These are phyloP conservation scores for Salvelinus namaycush DNA, from an alignment of 2,113 vertebrate genomes.

Conservation along the genomic window DNA sequence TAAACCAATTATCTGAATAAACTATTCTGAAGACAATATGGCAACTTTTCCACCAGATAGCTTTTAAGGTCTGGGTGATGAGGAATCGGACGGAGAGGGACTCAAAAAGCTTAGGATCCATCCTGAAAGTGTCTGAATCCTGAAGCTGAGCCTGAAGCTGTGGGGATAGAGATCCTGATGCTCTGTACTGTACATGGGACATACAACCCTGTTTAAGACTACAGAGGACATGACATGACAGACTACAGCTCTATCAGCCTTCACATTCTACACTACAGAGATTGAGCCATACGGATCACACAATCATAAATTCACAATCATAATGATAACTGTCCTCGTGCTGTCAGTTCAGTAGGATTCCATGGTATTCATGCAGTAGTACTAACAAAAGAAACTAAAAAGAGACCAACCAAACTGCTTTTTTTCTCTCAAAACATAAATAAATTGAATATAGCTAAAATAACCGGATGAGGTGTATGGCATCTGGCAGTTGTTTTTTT, in stretches of 20 bases:
- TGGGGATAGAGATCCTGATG: conserved; percentile 6
- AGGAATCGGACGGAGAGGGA: conserved; percentile 48
- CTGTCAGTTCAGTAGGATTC: conserved; percentile 57
- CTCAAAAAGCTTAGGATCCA: conserved; percentile 37
- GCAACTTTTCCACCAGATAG: conserved; percentile 48
- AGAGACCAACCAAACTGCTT: conserved; percentile 43
- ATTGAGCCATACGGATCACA: conserved; percentile 47
- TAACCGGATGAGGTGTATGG: conserved; percentile 50
- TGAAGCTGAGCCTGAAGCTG: conserved; percentile 29
- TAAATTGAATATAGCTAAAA: conserved; percentile 59
- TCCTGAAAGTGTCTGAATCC: conserved; percentile 29
- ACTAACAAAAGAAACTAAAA: conserved; percentile 66
- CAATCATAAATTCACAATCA: conserved; percentile 57
- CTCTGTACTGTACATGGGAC: conserved; percentile 23
- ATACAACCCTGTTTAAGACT: conserved; percentile 75
- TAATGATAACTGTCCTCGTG: conserved; percentile 62
- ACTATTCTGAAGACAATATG: conserved; percentile 40
- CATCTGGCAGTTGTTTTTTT: conserved; percentile 63
- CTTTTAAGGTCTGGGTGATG: conserved; percentile 65
- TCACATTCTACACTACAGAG: conserved; percentile 46
- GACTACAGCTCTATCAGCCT: conserved; percentile 34
- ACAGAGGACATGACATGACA: conserved; percentile 61
- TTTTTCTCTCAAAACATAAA: conserved; percentile 54
- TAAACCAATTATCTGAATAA: conserved; percentile 22
- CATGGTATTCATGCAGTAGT: conserved; percentile 75